phyloP scores from a whole-genome alignment of 2,113 vertebrate genomes.

The Paramormyrops kingsleyae region DNA sequence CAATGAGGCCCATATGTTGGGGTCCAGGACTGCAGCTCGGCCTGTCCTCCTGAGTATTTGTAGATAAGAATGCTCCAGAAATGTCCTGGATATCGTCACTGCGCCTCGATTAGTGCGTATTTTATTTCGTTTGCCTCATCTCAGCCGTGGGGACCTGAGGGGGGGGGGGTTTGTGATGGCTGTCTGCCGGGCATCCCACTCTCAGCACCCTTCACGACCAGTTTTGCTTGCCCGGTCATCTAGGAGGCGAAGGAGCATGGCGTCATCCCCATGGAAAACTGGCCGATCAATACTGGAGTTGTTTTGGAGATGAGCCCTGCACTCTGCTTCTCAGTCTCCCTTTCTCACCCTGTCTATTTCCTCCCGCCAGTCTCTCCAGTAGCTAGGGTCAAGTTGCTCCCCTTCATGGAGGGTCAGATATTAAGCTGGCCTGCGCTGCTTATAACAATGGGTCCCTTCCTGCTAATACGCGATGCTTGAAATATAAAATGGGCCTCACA shows the following conservation, averaged over 20 bases:
- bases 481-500: slow-evolving; percentile 44
- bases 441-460: slow-evolving; percentile 57
- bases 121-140: neutral
- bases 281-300: slow-evolving; percentile 62
- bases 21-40: neutral
- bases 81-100: neutral
- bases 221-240: slow-evolving; percentile 28
- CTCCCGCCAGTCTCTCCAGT: slow-evolving; percentile 28
- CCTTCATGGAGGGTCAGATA: slow-evolving; percentile 48
- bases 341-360: slow-evolving; percentile 27
- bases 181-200: neutral
- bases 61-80: neutral
- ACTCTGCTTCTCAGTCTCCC: slow-evolving; percentile 23
- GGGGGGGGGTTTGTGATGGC: neutral
- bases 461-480: slow-evolving; percentile 53
- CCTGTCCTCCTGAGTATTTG: neutral
- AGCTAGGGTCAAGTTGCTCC: slow-evolving; percentile 50
- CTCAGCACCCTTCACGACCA: neutral
- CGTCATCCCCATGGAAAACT: slow-evolving; percentile 38
- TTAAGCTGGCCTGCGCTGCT: slow-evolving; percentile 54
- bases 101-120: neutral
- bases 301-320: slow-evolving; percentile 48
- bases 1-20: slow-evolving; percentile 12
- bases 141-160: neutral
- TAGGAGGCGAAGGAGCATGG: slow-evolving; percentile 27